phyloP scores from a whole-genome alignment of 2,797 vertebrate species.

The Psittacula echo region DNA sequence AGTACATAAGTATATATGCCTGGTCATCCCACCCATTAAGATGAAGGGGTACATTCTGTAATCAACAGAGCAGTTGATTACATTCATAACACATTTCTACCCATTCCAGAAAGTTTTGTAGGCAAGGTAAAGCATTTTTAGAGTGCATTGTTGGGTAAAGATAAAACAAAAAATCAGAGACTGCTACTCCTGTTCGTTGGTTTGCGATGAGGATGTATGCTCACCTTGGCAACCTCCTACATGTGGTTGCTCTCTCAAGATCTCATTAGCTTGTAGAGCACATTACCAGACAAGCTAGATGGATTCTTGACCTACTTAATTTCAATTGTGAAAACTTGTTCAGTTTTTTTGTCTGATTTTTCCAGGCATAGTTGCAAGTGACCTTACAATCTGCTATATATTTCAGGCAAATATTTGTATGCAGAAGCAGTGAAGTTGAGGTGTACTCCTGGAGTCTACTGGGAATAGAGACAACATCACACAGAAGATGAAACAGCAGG shows the following conservation, averaged over 20 bases:
- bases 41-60: constrained; percentile 57
- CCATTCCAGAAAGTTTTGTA: constrained; percentile 43
- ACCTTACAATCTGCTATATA: constrained; percentile 70
- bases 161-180: constrained; percentile 62
- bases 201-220: constrained; percentile 66
- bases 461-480: constrained; percentile 62
- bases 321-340: constrained; percentile 61
- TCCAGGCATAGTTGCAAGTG: constrained; percentile 48
- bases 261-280: constrained; percentile 72
- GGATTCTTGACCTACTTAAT: constrained; percentile 74
- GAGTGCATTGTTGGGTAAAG: constrained; percentile 39
- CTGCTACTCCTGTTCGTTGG: constrained; percentile 39
- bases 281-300: constrained; percentile 61
- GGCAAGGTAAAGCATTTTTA: constrained; percentile 38
- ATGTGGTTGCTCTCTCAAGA: constrained; percentile 73
- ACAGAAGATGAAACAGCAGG: constrained; percentile 63
- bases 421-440: constrained; percentile 44
- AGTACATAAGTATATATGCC: constrained; percentile 16
- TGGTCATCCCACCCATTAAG: constrained; percentile 71
- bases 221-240: constrained; percentile 74
- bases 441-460: neutral
- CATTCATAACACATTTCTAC: constrained; percentile 33
- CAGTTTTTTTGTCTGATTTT: constrained; percentile 59
- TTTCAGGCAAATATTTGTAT: constrained; percentile 64
- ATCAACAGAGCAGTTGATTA: constrained; percentile 60